These are phyloP conservation scores for Sceliomorpha sp. DNA, from an alignment of 2,888 invertebrate genomes.

Conservation along the genomic window DNA sequence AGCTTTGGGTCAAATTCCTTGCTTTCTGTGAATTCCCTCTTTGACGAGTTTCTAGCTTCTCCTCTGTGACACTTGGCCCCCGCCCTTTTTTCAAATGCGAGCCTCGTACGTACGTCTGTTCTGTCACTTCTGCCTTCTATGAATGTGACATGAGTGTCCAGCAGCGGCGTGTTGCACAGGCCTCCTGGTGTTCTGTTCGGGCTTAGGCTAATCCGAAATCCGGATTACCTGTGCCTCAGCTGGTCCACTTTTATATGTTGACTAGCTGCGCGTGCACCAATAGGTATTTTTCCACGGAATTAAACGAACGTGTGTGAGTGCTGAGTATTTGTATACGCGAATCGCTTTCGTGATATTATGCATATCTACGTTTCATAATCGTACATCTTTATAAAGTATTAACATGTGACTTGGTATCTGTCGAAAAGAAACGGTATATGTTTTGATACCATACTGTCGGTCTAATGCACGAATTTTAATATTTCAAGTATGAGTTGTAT, in stretches of 20 bases:
- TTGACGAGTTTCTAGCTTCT: too few relatives aligned
- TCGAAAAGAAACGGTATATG: too few relatives aligned
- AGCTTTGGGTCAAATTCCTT: too few relatives aligned
- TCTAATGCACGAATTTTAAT: too few relatives aligned
- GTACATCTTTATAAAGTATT: too few relatives aligned
- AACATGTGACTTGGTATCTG: not conserved
- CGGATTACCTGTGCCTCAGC: conserved; percentile 76
- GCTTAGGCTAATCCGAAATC: conserved; percentile 78
- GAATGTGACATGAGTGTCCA: conserved; percentile 52
- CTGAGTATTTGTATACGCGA: conserved; percentile 5
- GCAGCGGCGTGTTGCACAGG: conserved; percentile 49
- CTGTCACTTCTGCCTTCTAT: conserved; percentile 60
- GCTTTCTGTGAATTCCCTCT: too few relatives aligned
- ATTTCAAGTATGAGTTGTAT: too few relatives aligned
- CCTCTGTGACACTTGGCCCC: too few relatives aligned
- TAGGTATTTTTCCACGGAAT: conserved; percentile 58
- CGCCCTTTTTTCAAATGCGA: conserved; percentile 31
- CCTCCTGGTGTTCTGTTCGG: conserved; percentile 60
- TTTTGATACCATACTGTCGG: too few relatives aligned
- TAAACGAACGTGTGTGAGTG: conserved; percentile 28
- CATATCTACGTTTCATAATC: too few relatives aligned
- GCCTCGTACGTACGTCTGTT: conserved; percentile 53
- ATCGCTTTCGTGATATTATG: not conserved
- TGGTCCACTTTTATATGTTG: conserved; percentile 67
- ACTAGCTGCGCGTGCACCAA: conserved; percentile 51